These are phyloP conservation scores for Nothocercus julius DNA, from an alignment of 2,113 vertebrate species.

Conservation along the genomic window DNA sequence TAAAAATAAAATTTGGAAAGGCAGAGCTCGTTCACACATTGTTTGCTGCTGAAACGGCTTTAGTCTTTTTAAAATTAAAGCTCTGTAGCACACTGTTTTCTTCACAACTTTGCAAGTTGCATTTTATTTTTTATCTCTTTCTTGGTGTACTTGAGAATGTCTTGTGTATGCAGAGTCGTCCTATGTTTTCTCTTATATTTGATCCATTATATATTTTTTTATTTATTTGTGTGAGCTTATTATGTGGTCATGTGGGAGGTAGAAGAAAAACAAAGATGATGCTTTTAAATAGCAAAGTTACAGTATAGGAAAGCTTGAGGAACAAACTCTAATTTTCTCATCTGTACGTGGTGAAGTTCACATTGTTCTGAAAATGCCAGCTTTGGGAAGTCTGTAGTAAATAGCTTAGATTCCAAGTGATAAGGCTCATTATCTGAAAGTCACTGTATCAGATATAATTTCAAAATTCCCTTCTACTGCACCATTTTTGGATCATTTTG, in stretches of 20 bases:
- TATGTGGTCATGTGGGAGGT: too few relatives aligned
- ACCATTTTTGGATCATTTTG: not conserved
- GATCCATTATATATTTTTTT: not conserved
- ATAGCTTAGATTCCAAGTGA: not conserved
- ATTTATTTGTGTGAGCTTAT: not conserved
- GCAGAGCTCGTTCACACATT: rapidly evolving
- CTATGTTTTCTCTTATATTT: not conserved
- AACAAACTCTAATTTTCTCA: not conserved
- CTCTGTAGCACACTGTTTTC: not conserved
- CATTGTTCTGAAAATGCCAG: not conserved
- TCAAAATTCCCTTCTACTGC: not conserved
- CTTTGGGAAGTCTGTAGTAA: not conserved
- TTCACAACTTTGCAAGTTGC: rapidly evolving
- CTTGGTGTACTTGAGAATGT: not conserved
- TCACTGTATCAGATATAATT: too few relatives aligned
- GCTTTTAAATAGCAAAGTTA: too few relatives aligned
- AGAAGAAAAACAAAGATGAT: too few relatives aligned
- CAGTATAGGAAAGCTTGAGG: too few relatives aligned
- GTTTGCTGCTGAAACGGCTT: rapidly evolving
- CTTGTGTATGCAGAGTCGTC: not conserved
- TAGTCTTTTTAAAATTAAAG: not conserved
- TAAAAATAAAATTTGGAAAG: not conserved
- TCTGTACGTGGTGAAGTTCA: not conserved
- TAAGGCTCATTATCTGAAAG: not conserved
- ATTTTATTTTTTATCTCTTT: not conserved